phyloP scores from a whole-genome alignment of 2,113 vertebrate species.

The Brachypodius melanocephalos region DNA sequence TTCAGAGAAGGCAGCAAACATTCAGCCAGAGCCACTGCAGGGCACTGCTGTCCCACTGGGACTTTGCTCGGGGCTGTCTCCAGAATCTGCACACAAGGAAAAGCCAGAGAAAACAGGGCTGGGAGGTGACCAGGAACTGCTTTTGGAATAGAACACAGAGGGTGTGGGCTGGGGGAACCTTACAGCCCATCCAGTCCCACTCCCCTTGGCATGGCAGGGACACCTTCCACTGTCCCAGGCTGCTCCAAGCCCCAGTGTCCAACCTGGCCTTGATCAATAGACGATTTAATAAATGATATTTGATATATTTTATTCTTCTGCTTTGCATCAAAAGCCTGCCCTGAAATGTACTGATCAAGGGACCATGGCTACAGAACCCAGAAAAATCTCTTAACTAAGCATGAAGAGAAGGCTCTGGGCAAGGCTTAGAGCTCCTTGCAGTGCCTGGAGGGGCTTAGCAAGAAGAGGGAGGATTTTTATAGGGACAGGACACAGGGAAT shows the following conservation, averaged over 20 bases:
- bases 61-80: neutral
- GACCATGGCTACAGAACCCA: no score
- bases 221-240: neutral
- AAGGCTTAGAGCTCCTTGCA: neutral
- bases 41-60: neutral
- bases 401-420: neutral
- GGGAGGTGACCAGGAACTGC: neutral
- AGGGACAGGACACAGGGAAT: neutral
- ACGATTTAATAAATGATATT: neutral
- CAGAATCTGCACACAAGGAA: neutral
- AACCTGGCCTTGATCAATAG: neutral
- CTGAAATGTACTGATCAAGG: neutral
- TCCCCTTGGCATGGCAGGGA: neutral
- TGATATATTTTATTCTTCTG: neutral
- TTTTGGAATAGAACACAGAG: neutral
- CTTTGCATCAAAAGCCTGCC: neutral
- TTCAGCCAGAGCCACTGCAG: neutral
- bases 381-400: neutral
- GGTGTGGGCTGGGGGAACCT: neutral
- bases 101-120: neutral
- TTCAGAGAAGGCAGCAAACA: neutral
- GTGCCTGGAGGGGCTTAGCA: neutral
- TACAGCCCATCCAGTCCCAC: accelerated
- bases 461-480: neutral
- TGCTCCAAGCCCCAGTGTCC: neutral